Evolutionary conservation across 2,797 vertebrate species (phyloP), one percentile per base, ranked within the genome.

Genomic region (Danio choprae): DNA sequence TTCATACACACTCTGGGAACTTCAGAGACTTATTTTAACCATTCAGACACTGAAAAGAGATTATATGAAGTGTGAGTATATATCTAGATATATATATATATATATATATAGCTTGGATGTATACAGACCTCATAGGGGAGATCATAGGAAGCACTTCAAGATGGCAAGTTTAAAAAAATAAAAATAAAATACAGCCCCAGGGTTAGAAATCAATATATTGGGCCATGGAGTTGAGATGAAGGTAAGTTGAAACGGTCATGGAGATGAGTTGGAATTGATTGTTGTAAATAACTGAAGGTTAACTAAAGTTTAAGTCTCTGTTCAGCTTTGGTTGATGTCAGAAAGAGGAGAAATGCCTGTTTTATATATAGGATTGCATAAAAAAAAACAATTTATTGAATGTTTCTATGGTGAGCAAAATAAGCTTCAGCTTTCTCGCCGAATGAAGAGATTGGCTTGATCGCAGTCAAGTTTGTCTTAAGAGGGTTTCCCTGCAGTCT

Each of bases 401-500:
- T 10, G 12, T 62, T 9, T 50, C 56, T 6, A 18, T 18, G 3
- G 56, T 29, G 55, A 22, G n/a, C 44, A 62, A 51, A 41, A 70
- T 40, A 53, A 79, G 44, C 55, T 22, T 22, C 18, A 18, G 22
- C 4, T 3, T 44, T 53, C 46, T 60, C 48, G 1, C 20, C 29
- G 10, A 55, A 44, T n/a, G 15, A 44, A 40, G 43, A 79, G 15
- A 43, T 71, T 62, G 8, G 4, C 4, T 38, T 59, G 44, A 56
- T 65, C 12, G 22, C 22, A 22, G 43, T 73, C 15, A 50, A 41
- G 20, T 53, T 73, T 77, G 53, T 60, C 77, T 64, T 56, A 40
- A 70, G 46, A 63, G 58, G 20, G 36, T 65, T 72, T 60, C 7
- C 29, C 71, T 65, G 48, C 29, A 22, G 20, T 87, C 81, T 78